phyloP scores from a whole-genome alignment of 2,113 vertebrate species.

The Triplophysa dalaica region DNA sequence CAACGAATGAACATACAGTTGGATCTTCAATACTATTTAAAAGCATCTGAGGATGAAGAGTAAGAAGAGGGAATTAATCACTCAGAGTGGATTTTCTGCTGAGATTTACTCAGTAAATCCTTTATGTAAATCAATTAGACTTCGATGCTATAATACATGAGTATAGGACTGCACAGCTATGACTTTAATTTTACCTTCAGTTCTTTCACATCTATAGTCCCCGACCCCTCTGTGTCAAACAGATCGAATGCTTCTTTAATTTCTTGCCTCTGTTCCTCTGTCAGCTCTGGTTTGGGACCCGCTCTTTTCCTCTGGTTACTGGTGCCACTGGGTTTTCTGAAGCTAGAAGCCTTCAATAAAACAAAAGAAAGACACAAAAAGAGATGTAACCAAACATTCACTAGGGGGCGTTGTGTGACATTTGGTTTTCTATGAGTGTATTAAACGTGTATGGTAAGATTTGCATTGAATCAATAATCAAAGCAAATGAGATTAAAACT shows the following conservation, averaged over 20 bases:
- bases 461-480: no score
- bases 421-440: background rate
- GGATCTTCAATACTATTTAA: no score
- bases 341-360: constrained; percentile 77
- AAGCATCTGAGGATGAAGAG: background rate
- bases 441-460: no score
- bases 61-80: background rate
- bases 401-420: background rate
- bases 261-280: constrained; percentile 89
- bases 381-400: background rate
- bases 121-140: background rate
- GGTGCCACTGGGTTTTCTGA: constrained; percentile 68
- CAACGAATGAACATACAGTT: no score
- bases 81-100: background rate
- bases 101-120: background rate
- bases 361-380: background rate
- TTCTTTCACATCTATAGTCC: constrained; percentile 89
- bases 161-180: background rate
- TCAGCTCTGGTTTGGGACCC: constrained; percentile 78
- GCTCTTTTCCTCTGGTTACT: constrained; percentile 75
- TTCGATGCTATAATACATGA: no score
- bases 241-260: constrained; percentile 93
- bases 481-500: no score
- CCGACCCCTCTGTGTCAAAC: constrained; percentile 88
- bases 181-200: constrained; percentile 76